Evolutionary conservation across 2,888 invertebrate genomes (phyloP).

Genomic region (Pecten maximus): DNA sequence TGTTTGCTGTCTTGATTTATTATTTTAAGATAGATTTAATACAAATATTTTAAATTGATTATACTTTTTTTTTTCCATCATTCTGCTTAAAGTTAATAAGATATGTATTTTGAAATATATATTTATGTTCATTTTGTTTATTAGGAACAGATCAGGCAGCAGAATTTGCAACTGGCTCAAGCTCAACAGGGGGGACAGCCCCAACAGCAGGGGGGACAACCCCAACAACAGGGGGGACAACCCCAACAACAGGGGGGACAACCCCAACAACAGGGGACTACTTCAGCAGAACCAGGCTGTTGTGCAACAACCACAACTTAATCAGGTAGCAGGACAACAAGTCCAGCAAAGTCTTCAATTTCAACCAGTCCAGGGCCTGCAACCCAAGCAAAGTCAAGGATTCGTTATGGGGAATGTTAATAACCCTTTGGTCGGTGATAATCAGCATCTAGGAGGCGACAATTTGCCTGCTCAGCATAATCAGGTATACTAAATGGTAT

Average conservation of each 20-base stretch:
- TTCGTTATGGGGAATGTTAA: background rate
- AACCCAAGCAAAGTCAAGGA: background rate
- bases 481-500: too few species aligned
- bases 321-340: background rate
- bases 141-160: background rate
- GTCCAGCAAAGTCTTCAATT: background rate
- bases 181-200: background rate
- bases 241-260: background rate
- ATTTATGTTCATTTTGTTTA: background rate
- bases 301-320: background rate
- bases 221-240: background rate
- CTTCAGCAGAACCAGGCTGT: background rate
- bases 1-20: too few species aligned
- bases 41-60: too few species aligned
- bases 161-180: background rate
- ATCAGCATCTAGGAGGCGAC: background rate
- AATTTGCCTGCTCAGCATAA: background rate
- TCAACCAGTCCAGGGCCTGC: background rate
- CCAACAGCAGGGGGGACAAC: background rate
- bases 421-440: background rate
- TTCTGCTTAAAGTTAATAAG: too few species aligned
- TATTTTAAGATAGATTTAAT: too few species aligned
- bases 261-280: background rate
- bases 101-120: background rate
- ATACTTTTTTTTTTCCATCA: too few species aligned